Evolutionary conservation across 2,888 invertebrate species (phyloP), one percentile per base, ranked within the genome.

Genomic region (Vannuccia rotundouncinata): DNA sequence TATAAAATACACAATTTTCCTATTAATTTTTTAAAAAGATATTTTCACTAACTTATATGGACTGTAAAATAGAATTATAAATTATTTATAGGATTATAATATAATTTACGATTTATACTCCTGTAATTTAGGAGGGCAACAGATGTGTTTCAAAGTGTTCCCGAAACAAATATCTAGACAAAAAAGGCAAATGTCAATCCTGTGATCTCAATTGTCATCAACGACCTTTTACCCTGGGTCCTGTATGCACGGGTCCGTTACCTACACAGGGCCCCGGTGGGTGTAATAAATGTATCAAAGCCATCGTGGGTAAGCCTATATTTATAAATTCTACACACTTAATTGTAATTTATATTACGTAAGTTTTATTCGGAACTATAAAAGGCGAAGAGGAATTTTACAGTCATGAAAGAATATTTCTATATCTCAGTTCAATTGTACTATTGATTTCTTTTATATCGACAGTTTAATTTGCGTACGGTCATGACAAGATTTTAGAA

Each of bases 171-270:
- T 77, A 59, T 25, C 22, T 31, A n/a, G 77, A 45, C 25, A 25
- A 29, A 45, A 13, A 31, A 10, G 31, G 45, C 17, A 31, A 22
- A 2, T 77, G 77, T 27, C 5, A 31, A 13, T 22, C 27, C 31
- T 77, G 77, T 25, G 31, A 25, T 45, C 1, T 1, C 25, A 10
- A 30, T 17, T 77, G 77, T 45, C 31, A 77, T 25, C 13, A 10
- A 2, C 25, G 27, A 1, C 27, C 2, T 1, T 30, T 22, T 17
- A 25, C 29, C 1, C n/a, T 45, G 25, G n/a, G 25, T 5, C 31
- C 31, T 17, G 45, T 77, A n/a, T 79, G 79, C 29, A 75, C 79
- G 0, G 79, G 79, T 0, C 74, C 74, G 1, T 1, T n/a, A n/a
- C n/a, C 29, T n/a, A n/a, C 1, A 1, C 31, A 29, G 22, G 79